Conservation (phyloP, 2,888 invertebrate species). For the Zele albiditarsus region DNA sequence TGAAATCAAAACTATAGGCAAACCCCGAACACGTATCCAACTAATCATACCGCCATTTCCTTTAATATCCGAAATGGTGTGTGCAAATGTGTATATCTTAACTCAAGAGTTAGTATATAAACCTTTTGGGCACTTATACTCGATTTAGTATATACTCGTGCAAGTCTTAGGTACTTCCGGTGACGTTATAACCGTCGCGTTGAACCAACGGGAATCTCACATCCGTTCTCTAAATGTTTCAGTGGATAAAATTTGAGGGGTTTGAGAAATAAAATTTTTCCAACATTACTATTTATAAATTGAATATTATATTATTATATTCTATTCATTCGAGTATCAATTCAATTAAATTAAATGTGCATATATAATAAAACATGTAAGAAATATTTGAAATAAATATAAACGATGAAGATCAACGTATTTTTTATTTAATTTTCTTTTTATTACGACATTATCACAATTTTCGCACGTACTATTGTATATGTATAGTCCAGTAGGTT, state of each 20-base stretch:
- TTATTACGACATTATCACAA: conserved; percentile 66
- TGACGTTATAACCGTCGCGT: conserved; percentile 59
- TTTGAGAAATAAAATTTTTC: conserved; percentile 34
- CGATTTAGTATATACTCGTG: conserved; percentile 54
- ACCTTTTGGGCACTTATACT: conserved; percentile 48
- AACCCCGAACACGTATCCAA: conserved; percentile 70
- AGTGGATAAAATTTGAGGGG: conserved; percentile 45
- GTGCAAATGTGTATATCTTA: background rate
- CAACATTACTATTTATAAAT: too few relatives aligned
- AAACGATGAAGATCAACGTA: too few relatives aligned
- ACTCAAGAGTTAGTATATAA: conserved; percentile 59
- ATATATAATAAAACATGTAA: too few relatives aligned
- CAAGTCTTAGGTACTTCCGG: conserved; percentile 70
- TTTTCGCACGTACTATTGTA: conserved; percentile 53
- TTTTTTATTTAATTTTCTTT: too few relatives aligned
- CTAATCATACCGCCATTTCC: conserved; percentile 74
- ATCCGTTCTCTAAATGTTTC: conserved; percentile 66
- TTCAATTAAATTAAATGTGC: too few relatives aligned
- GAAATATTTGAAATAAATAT: too few relatives aligned
- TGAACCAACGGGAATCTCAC: conserved; percentile 57
- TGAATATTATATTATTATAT: too few relatives aligned
- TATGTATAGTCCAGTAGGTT: conserved; percentile 52
- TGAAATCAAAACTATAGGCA: conserved; percentile 44
- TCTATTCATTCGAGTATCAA: too few relatives aligned
- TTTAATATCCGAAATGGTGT: conserved; percentile 69